phyloP scores from a whole-genome alignment of 2,888 invertebrate genomes.

The Atrina japonica region DNA sequence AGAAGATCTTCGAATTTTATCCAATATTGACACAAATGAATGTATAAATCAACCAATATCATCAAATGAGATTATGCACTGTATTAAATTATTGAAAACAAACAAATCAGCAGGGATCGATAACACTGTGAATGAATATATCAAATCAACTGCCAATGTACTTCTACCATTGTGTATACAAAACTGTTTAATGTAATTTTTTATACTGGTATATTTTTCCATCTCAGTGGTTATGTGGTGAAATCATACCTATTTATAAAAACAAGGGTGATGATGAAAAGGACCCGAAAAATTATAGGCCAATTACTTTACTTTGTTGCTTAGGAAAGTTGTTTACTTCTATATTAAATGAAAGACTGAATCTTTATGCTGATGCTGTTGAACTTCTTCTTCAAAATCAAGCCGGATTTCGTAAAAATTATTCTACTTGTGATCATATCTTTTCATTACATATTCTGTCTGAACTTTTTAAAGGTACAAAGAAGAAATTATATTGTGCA shows the following conservation, averaged over 20 bases:
- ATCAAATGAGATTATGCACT: constrained; percentile 2
- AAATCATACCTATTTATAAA: no score
- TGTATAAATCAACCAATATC: neutral
- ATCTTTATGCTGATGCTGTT: no score
- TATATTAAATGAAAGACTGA: no score
- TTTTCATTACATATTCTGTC: no score
- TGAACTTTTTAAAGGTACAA: neutral
- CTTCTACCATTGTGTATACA: constrained; percentile 9
- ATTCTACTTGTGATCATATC: no score
- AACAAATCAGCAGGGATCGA: constrained; percentile 4
- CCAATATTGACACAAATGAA: neutral
- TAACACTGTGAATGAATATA: constrained; percentile 8
- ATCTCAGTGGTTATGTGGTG: neutral
- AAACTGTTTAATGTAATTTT: neutral
- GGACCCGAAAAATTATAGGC: no score
- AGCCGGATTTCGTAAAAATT: no score
- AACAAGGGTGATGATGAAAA: no score
- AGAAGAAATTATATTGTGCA: constrained; percentile 9
- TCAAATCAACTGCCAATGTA: neutral
- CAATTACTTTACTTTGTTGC: no score
- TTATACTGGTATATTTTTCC: neutral
- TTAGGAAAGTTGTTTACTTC: no score
- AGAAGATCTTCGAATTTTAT: no score
- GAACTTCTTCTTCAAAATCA: no score
- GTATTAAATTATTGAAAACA: constrained; percentile 1